Evolutionary conservation across 2,113 vertebrate species (phyloP), one percentile per base, ranked within the genome.

Genomic region (Dicentrarchus labrax): DNA sequence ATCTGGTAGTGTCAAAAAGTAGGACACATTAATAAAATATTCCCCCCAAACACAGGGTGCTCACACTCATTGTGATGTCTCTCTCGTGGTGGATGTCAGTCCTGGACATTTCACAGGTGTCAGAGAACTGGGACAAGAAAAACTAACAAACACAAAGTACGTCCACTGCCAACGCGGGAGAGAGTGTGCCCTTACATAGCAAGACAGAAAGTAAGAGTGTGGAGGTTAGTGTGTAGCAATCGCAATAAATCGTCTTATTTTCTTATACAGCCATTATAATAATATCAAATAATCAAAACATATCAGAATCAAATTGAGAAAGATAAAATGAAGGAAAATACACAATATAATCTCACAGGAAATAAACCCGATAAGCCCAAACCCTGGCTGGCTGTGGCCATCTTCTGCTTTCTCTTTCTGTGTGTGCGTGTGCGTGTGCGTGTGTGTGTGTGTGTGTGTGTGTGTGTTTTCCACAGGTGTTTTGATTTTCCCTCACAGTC

Each of bases 401-500:
- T 39, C 30, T 8, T 45, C 70, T 59, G n/a, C 30, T 30, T 30
- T 30, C 30, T 30, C 30, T 30, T 30, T 30, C 70, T 61, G 50
- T n/a, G 51, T 54, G 51, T 54, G 53, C 50, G n/a, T 56, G 54
- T 12, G 54, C 24, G n/a, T 59, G 48, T 76, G 60, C 39, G 36
- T 65, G n/a, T 56, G 50, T n/a, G 51, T 54, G 51, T 54, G 53
- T 61, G n/a, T 56, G 54, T 12, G 54, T 56, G n/a, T 59, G 48
- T 76, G 60, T 62, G 36, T 65, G n/a, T 56, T 71, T 69, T n/a
- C n/a, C n/a, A n/a, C n/a, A n/a, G n/a, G n/a, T 66, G 2, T 57
- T 68, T 76, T 69, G 54, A 83, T 83, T 69, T 72, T 12, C 5
- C 60, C 51, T 64, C 8, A 68, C 21, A 41, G 48, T 38, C 22